phyloP scores from a whole-genome alignment of 1,140 invertebrate genomes.

The Arctopsyche grandis region DNA sequence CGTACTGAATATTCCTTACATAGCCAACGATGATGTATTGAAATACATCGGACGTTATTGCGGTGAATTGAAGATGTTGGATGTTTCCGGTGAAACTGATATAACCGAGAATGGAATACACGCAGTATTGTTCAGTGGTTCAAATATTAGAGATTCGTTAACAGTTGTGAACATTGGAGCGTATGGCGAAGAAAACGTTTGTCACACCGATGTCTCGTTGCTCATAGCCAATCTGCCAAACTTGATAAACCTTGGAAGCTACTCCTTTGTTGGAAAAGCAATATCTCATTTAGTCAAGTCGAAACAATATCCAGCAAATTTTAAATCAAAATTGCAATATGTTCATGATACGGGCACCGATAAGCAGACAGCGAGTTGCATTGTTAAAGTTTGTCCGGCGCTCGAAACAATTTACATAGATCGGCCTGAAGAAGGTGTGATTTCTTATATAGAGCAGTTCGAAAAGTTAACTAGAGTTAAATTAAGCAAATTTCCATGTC shows the following conservation, averaged over 20 bases:
- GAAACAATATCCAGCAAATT: slow-evolving; percentile 64
- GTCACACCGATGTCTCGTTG: slow-evolving; percentile 69
- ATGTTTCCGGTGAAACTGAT: slow-evolving; percentile 73
- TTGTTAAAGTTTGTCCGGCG: slow-evolving; percentile 68
- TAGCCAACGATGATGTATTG: slow-evolving; percentile 74
- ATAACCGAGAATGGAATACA: slow-evolving; percentile 71
- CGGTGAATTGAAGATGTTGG: slow-evolving; percentile 68
- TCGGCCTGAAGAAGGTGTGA: slow-evolving; percentile 66
- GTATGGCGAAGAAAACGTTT: slow-evolving; percentile 73
- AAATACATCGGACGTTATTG: slow-evolving; percentile 69
- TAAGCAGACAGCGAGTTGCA: slow-evolving; percentile 66
- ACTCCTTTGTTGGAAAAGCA: slow-evolving; percentile 72
- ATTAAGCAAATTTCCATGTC: slow-evolving; percentile 70
- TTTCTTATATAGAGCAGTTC: slow-evolving; percentile 66
- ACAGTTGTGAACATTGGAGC: slow-evolving; percentile 72
- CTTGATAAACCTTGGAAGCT: slow-evolving; percentile 70
- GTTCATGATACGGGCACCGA: slow-evolving; percentile 71
- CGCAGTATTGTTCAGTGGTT: slow-evolving; percentile 64
- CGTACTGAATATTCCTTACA: slow-evolving; percentile 72
- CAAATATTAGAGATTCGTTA: slow-evolving; percentile 65
- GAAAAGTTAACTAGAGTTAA: slow-evolving; percentile 68
- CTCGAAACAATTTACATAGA: slow-evolving; percentile 72
- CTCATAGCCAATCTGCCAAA: slow-evolving; percentile 71
- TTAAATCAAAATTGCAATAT: slow-evolving; percentile 70
- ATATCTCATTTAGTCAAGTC: slow-evolving; percentile 66